phyloP scores from a whole-genome alignment of 92 coral and sea anemone species.

The Porites lobata region DNA sequence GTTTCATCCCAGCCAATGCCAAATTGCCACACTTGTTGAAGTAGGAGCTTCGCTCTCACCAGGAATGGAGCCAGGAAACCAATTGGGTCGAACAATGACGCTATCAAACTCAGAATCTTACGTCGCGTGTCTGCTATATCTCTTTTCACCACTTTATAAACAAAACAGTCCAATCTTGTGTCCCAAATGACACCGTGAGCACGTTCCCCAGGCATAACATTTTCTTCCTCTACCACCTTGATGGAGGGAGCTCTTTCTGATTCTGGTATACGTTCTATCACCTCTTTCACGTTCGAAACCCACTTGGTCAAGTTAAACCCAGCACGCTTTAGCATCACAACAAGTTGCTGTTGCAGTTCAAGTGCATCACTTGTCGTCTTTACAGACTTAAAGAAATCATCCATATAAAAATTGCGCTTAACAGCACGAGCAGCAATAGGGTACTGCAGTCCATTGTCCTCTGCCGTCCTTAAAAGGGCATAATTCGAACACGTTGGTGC shows the following conservation, averaged over 20 bases:
- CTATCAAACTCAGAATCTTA: slow-evolving; percentile 68
- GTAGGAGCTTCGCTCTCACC: slow-evolving; percentile 65
- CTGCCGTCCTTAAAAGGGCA: slow-evolving; percentile 47
- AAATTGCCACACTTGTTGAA: slow-evolving; percentile 59
- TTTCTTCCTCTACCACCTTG: slow-evolving; percentile 4
- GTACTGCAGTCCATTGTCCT: slow-evolving; percentile 47
- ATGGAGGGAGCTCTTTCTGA: slow-evolving; percentile 44
- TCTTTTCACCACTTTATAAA: slow-evolving; percentile 11
- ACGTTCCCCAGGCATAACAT: slow-evolving; percentile 22
- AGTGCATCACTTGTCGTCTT: slow-evolving; percentile 24
- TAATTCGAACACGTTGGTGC: slow-evolving; percentile 67
- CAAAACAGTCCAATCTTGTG: slow-evolving; percentile 46
- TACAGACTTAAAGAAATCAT: slow-evolving; percentile 31
- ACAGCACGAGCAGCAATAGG: slow-evolving; percentile 65
- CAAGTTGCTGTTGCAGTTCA: slow-evolving; percentile 1
- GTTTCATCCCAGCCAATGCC: slow-evolving; percentile 63
- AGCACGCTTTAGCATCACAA: slow-evolving; percentile 19
- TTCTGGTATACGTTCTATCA: slow-evolving; percentile 22
- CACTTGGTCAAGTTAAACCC: slow-evolving; percentile 54
- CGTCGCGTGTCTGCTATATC: slow-evolving; percentile 56
- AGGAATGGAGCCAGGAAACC: slow-evolving; percentile 72
- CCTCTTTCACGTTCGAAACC: slow-evolving; percentile 43
- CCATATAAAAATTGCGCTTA: slow-evolving; percentile 49
- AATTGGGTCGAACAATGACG: slow-evolving; percentile 66
- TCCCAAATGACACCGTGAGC: slow-evolving; percentile 58